phyloP scores from a whole-genome alignment of 2,797 vertebrate species.

The Onychomys torridus region DNA sequence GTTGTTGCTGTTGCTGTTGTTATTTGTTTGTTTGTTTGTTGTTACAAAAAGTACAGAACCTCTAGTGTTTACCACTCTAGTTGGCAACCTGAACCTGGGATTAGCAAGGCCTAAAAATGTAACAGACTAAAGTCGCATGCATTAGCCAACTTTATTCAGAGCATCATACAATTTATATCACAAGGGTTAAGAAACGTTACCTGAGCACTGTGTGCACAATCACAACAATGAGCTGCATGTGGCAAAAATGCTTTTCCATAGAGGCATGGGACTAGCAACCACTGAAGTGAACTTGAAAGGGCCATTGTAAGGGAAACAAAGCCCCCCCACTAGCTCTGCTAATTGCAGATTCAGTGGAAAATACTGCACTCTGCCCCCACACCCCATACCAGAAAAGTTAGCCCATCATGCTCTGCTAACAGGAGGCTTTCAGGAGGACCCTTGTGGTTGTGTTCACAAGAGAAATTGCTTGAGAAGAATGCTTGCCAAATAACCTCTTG shows the following conservation, averaged over 20 bases:
- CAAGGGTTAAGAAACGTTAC: not conserved
- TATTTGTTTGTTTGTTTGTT: not conserved
- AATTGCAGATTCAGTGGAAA: too few relatives aligned
- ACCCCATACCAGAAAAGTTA: too few relatives aligned
- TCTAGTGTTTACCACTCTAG: not conserved
- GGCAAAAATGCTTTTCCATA: not conserved
- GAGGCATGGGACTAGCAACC: not conserved
- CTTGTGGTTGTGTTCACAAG: too few relatives aligned
- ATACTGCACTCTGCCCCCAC: too few relatives aligned
- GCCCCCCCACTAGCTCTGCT: too few relatives aligned
- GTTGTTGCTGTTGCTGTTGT: not conserved
- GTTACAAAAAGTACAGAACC: not conserved
- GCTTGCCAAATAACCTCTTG: too few relatives aligned
- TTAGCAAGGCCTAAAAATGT: not conserved
- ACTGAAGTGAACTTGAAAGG: not conserved
- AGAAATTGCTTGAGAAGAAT: too few relatives aligned
- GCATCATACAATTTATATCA: not conserved
- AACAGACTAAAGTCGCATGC: not conserved
- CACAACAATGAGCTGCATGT: not conserved
- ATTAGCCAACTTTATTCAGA: not conserved
- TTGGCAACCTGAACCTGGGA: not conserved
- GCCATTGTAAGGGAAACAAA: too few relatives aligned
- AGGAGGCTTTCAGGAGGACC: too few relatives aligned
- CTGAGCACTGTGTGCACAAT: not conserved
- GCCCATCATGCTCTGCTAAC: too few relatives aligned